Conservation (phyloP, 92 coral and sea anemone genomes). For the Epizoanthus ramosus region DNA sequence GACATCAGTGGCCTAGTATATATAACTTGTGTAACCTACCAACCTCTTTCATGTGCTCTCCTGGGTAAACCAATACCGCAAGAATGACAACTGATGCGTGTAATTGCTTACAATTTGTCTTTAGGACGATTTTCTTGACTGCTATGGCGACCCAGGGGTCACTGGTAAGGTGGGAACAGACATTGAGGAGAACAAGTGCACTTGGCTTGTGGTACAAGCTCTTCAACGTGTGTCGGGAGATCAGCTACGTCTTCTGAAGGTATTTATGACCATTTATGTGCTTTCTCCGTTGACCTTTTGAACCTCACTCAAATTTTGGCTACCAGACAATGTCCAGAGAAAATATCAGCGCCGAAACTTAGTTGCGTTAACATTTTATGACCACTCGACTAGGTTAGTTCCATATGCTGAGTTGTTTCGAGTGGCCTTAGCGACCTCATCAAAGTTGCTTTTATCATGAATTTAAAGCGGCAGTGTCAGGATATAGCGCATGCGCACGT, state of each 20-base stretch:
- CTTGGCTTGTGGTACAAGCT: constrained; percentile 95
- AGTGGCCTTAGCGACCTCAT: too few species aligned
- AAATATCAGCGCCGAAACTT: too few species aligned
- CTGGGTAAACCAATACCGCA: background rate
- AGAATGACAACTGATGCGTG: background rate
- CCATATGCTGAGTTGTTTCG: too few species aligned
- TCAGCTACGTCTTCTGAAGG: constrained; percentile 85
- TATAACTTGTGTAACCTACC: background rate
- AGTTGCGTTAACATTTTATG: too few species aligned
- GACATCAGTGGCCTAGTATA: background rate
- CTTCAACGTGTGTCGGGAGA: constrained; percentile 61
- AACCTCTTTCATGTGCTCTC: background rate
- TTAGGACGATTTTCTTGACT: constrained; percentile 93
- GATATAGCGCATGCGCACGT: too few species aligned
- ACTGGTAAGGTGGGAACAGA: constrained; percentile 98
- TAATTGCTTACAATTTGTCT: background rate
- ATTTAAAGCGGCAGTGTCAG: too few species aligned
- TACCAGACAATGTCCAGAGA: too few species aligned
- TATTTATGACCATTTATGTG: constrained; percentile 1
- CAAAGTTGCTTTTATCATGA: too few species aligned
- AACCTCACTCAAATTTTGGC: too few species aligned
- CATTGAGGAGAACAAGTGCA: constrained; percentile 94
- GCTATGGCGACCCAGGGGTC: constrained; percentile 89
- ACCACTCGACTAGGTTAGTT: too few species aligned
- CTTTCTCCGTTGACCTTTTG: too few species aligned